Base-by-base conservation (phyloP, 2,888 invertebrate genomes). In the Oscheius sp. region DNA sequence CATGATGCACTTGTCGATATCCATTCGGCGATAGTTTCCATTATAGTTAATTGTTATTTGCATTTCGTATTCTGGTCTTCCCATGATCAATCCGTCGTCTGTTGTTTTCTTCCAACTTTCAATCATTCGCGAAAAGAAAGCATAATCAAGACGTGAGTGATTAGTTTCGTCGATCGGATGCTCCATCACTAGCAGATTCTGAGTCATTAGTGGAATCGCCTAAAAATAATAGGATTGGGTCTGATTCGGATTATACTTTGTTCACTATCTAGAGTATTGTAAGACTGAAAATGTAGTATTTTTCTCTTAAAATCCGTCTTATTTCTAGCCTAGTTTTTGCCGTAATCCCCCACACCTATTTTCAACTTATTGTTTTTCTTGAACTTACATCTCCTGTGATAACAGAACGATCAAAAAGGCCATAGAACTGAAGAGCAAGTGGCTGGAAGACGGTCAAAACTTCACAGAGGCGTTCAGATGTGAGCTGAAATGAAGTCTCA, bases 71-170 rank as follows among this genome's bases (percentile, higher is more conserved):
- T 29, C 20, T 2, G 55, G 20, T n/a, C 5, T 6, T 17, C 15
- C n/a, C 10, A 55, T n/a, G 12, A 34, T 17, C 55, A 55, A 33
- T 6, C 34, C 55, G 5, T 33, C 55, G 33, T 37, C 37, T 12
- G 55, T 37, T 34, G 34, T 55, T 0, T 17, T 34, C 55, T 55
- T 37, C 55, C 55, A 55, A 37, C 55, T 55, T 12, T 33, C 34
- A 15, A 55, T 5, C 20, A 55, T n/a, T 34, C 17, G 2, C 6
- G 20, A 3, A 17, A 55, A 34, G 34, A 33, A 31, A 8, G 8
- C 34, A 12, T 34, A 34, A 25, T 33, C 37, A 5, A 55, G 34
- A 33, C 20, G 3, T 2, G 55, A 33, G 4, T 25, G 6, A 31
- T 29, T n/a, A 2, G 2, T 33, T 2, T 5, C 17, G 34, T n/a